Base-by-base conservation (phyloP, 2,113 vertebrate species). In the Ancistrus triradiatus region DNA sequence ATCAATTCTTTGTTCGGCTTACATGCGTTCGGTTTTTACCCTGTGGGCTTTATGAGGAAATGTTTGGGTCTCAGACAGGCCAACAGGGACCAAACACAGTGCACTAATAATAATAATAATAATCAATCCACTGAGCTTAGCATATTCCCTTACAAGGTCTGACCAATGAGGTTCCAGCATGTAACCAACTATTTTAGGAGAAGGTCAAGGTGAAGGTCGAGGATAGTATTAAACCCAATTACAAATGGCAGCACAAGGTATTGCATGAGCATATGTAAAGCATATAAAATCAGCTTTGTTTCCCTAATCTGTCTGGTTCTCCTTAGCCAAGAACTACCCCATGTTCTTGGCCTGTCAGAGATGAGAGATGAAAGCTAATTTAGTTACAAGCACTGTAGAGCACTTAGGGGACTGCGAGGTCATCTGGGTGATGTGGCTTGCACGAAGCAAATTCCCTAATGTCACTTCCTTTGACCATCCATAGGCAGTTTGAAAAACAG, bases 1-100 rank as follows among this genome's bases (percentile, higher is more conserved):
- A 74, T 74, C 75, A 63, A 65, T 74, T 73, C 63, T 81, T 81
- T 79, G 80, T 76, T 78, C 74, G 68, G 48, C 61, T 74, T 70
- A 71, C 68, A 51, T 52, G 56, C 67, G 59, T 67, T 75, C 19
- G 17, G 15, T 37, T 48, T n/a, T 58, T 43, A 48, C 42, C 52
- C 51, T 19, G 3, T 56, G 31, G 28, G 59, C 42, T 56, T n/a
- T 35, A 60, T 15, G 14, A 27, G 27, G 35, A 43, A 58, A 38
- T 27, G 7, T 31, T 31, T 31, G n/a, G n/a, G n/a, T n/a, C n/a
- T 31, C 27, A 31, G 27, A 31, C 27, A 31, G 27, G 27, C 27
- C 27, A 4, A 7, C 27, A n/a, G n/a, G n/a, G n/a, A n/a, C n/a
- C n/a, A n/a, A n/a, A n/a, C n/a, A n/a, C n/a, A n/a, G n/a, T n/a